Conservation (phyloP, 2,888 invertebrate genomes). For the Rhimphoctona megacephalus region DNA sequence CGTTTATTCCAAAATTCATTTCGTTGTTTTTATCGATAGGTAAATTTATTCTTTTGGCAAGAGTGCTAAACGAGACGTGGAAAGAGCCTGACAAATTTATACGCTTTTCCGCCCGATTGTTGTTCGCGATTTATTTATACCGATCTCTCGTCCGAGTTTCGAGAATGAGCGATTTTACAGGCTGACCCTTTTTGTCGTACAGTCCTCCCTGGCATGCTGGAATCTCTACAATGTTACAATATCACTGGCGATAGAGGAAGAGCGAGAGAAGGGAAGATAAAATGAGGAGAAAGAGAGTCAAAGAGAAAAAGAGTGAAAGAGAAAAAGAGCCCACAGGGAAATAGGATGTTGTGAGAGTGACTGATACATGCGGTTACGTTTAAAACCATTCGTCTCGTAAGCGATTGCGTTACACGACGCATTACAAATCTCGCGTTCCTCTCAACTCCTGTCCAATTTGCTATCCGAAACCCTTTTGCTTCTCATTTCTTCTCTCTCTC, state of each 20-base stretch:
- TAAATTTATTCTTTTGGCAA: conserved; percentile 14
- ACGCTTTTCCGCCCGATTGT: conserved; percentile 35
- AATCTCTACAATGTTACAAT: conserved; percentile 31
- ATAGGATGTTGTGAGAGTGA: conserved; percentile 39
- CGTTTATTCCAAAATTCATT: not conserved
- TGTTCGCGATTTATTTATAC: conserved; percentile 49
- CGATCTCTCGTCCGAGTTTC: conserved; percentile 19
- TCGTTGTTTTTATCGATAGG: not conserved
- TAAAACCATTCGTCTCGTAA: conserved; percentile 63
- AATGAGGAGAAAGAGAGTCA: not conserved
- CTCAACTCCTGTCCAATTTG: conserved; percentile 43
- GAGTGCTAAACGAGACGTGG: not conserved
- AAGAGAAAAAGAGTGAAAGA: not conserved
- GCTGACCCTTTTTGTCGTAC: conserved; percentile 22
- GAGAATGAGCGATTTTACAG: conserved; percentile 47
- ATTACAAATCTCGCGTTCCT: conserved; percentile 52
- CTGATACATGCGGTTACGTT: conserved; percentile 55
- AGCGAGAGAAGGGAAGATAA: not conserved
- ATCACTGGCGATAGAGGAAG: conserved; percentile 5
- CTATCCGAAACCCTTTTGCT: conserved; percentile 32
- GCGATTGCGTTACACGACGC: conserved; percentile 61
- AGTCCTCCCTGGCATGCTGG: conserved; percentile 33
- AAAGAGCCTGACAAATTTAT: conserved; percentile 24
- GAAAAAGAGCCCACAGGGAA: conserved; percentile 11
- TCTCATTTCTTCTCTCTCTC: not conserved